Percentiles rank a stretch among this genome's conserved stretches.
Evolutionary conservation across 2,888 invertebrate genomes (phyloP).

Genomic region (Drosophila putrida): DNA sequence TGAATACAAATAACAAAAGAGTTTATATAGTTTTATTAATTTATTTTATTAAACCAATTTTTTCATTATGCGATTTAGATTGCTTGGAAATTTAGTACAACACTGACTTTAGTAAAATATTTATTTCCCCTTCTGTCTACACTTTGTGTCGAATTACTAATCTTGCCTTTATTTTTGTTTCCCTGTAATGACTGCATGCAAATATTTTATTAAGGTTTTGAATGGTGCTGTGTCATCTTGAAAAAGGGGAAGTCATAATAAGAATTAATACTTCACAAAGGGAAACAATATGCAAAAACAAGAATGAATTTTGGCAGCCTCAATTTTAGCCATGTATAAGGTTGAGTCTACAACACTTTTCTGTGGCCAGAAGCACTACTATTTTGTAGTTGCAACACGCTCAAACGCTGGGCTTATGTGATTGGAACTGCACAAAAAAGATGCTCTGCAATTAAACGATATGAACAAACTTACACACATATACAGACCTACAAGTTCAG

Average conservation of each 20-base stretch:
- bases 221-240: constrained; percentile 13
- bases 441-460: constrained; percentile 51
- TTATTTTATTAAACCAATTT: constrained; percentile 19
- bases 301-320: constrained; percentile 36
- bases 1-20: constrained; percentile 1
- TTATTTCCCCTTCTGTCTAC: too few species aligned
- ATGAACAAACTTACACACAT: constrained; percentile 39
- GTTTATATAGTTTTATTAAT: constrained; percentile 33
- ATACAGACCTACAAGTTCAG: neutral
- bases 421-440: constrained; percentile 13
- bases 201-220: neutral
- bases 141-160: too few species aligned
- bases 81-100: neutral
- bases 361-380: constrained; percentile 21
- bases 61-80: constrained; percentile 2
- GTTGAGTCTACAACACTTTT: constrained; percentile 24
- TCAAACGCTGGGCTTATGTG: constrained; percentile 14
- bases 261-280: neutral
- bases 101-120: too few species aligned
- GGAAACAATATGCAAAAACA: neutral
- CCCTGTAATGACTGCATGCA: too few species aligned
- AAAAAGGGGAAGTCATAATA: constrained; percentile 1
- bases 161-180: too few species aligned
- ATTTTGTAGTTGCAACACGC: constrained; percentile 38
- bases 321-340: constrained; percentile 33